phyloP scores from a whole-genome alignment of 2,888 invertebrate genomes.

The Adineta ricciae region DNA sequence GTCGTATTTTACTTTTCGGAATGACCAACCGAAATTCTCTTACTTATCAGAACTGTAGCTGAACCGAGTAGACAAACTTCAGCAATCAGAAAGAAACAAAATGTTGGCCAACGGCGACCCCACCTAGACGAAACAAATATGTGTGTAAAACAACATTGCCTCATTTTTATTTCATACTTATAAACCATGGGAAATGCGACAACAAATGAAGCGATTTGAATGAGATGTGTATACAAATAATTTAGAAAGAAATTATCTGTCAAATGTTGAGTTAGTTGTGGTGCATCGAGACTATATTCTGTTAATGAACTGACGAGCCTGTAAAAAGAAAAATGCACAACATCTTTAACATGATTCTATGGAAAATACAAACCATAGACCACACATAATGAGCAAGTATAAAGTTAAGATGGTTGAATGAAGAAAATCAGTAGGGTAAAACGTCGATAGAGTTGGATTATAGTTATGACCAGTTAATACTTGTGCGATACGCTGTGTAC shows the following conservation, averaged over 20 bases:
- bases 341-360: not conserved
- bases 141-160: not conserved
- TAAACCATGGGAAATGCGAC: constrained; percentile 9
- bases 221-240: not conserved
- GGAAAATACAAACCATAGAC: constrained; percentile 23
- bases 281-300: not conserved
- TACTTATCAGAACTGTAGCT: not conserved
- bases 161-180: not conserved
- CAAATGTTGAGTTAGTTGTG: not conserved
- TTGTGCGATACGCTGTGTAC: not conserved
- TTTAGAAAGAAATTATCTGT: not conserved
- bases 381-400: constrained; percentile 28
- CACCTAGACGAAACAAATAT: constrained; percentile 23
- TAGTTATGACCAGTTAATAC: constrained; percentile 21
- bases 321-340: not conserved
- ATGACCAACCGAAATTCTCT: not conserved
- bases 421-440: constrained; percentile 26
- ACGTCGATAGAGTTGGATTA: constrained; percentile 14
- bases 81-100: constrained; percentile 28
- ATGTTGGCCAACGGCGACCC: constrained; percentile 33
- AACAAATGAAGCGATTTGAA: not conserved
- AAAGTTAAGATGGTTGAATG: constrained; percentile 29
- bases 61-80: constrained; percentile 33
- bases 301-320: constrained; percentile 13
- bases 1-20: not conserved